Percentiles rank a stretch among this genome's conserved stretches.
Evolutionary conservation across 2,888 invertebrate species (phyloP).

Genomic region (Chymomyza procnemis): DNA sequence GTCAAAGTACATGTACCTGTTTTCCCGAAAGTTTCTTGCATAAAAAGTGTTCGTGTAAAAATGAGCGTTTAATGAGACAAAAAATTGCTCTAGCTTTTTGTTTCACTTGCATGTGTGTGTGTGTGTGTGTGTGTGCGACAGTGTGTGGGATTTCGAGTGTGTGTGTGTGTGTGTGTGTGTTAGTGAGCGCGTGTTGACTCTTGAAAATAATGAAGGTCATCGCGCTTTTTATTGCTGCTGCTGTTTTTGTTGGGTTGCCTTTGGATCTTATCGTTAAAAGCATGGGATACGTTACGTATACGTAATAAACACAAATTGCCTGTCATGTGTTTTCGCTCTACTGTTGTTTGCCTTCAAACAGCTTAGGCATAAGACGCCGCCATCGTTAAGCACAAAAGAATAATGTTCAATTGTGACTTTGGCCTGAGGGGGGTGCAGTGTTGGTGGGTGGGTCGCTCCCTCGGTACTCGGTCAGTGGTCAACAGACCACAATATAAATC

Average conservation of each 20-base stretch:
- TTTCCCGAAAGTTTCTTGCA: too few species aligned
- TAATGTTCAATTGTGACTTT: neutral
- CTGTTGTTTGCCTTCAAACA: neutral
- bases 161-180: constrained; percentile 2
- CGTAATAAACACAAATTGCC: constrained; percentile 69
- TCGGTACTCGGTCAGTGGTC: neutral
- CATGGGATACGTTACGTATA: constrained; percentile 59
- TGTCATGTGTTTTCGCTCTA: constrained; percentile 59
- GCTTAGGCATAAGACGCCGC: neutral
- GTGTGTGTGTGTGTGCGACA: neutral
- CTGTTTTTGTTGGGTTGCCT: constrained; percentile 8
- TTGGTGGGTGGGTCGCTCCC: neutral
- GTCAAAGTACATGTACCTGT: too few species aligned
- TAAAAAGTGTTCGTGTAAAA: neutral
- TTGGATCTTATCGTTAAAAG: constrained; percentile 17
- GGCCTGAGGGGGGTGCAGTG: neutral
- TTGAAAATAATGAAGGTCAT: constrained; percentile 53
- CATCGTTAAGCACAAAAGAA: neutral
- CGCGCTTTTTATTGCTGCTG: constrained; percentile 8
- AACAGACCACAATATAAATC: neutral
- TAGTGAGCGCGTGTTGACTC: constrained; percentile 20
- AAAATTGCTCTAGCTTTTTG: constrained; percentile 42
- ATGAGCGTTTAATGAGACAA: constrained; percentile 62
- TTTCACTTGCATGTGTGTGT: constrained; percentile 4
- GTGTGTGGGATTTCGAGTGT: too few species aligned